Base-by-base conservation (phyloP, 2,888 invertebrate species). In the Adela reaumurella region DNA sequence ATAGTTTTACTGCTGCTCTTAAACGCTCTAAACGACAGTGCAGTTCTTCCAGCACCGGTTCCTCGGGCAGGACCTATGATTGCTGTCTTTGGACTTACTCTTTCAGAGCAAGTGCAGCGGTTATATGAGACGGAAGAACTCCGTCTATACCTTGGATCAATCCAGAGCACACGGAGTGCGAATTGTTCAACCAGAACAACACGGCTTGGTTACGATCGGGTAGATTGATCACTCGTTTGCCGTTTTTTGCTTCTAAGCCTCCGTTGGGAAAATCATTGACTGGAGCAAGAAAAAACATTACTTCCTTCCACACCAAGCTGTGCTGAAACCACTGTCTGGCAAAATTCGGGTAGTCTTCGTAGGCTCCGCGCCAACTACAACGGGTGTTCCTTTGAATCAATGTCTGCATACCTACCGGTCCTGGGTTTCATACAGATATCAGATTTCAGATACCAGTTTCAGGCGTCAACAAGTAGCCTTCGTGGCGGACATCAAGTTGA, bases 401-500 rank as follows among this genome's bases (percentile, higher is more conserved):
- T 19, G 19, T 19, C 19, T 45, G 5, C 20, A 19, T 14, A 4
- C 16, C n/a, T n/a, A n/a, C n/a, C n/a, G n/a, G n/a, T n/a, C n/a
- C n/a, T n/a, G n/a, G n/a, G n/a, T n/a, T n/a, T n/a, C n/a, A n/a
- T n/a, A n/a, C n/a, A n/a, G n/a, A n/a, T 48, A 14, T 10, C 17
- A 17, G 45, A 35, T 17, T 11, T 48, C 44, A 6, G n/a, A 35
- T 44, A 8, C 46, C 6, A 28, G 44, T 3, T 50, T 50, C 18
- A 19, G 48, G 5, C 41, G 28, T 5, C 50, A 50, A 11, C 17
- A 45, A n/a, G 43, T 48, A 2, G 50, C 48, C 28, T 51, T 51
- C n/a, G 49, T 44, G 11, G 49, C 46, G 1, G 47, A 49, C 19
- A 49, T 49, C 17, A 44, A 42, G 17, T 47, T 49, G 47, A 51